A percentile compares a stretch with the other conserved stretches of the same genome.
Conservation (phyloP, 2,113 vertebrate genomes). For the Cygnus buccinator region DNA sequence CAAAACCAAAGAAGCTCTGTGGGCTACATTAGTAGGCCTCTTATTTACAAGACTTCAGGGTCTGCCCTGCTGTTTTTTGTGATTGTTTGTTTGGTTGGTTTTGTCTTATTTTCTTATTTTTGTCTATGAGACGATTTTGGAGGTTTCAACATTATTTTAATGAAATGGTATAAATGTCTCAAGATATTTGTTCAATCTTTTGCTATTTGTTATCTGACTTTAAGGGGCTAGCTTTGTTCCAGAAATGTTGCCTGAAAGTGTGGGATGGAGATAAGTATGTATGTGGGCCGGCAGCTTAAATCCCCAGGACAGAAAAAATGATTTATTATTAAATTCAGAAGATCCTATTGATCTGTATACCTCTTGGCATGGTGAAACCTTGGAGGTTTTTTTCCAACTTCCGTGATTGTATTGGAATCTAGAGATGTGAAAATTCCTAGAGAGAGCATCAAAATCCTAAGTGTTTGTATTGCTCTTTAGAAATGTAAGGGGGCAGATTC, state of each 20-base stretch:
- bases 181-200: neutral
- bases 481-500: neutral
- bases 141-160: neutral
- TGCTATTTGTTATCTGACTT: neutral
- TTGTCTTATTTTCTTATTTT: neutral
- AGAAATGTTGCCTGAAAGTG: neutral
- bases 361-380: neutral
- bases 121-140: neutral
- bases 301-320: neutral
- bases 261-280: neutral
- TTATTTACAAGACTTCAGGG: neutral
- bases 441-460: neutral
- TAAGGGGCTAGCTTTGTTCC: neutral
- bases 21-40: neutral
- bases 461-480: neutral
- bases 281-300: neutral
- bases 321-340: neutral
- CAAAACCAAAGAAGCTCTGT: neutral
- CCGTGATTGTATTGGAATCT: neutral
- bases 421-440: neutral
- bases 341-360: neutral
- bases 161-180: neutral
- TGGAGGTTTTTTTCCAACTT: neutral
- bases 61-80: neutral
- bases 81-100: no score